Evolutionary conservation across 2,113 vertebrate species (phyloP).

Genomic region (Rhinogobius similis): DNA sequence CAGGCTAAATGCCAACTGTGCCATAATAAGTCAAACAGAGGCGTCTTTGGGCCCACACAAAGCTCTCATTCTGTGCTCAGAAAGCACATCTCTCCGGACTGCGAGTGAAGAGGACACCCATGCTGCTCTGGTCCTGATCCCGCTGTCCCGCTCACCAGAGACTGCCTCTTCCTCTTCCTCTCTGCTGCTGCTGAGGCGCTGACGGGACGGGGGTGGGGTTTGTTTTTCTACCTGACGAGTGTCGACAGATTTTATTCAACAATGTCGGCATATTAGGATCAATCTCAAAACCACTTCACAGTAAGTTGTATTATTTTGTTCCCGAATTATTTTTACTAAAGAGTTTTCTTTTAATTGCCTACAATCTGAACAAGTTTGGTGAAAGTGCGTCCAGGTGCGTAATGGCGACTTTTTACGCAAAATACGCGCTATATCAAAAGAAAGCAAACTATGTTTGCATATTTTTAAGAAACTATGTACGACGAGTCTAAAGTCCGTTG

Average conservation of each 20-base stretch:
- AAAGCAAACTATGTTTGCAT: too few relatives aligned
- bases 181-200: not conserved
- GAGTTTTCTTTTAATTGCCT: too few relatives aligned
- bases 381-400: not conserved
- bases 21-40: conserved; percentile 25
- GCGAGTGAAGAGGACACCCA: not conserved
- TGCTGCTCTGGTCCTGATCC: not conserved
- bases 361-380: not conserved
- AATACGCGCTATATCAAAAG: not conserved
- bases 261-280: conserved; percentile 1
- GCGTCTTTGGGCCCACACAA: conserved; percentile 40
- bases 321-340: not conserved
- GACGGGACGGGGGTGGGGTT: not conserved
- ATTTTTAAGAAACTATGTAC: too few relatives aligned
- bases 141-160: not conserved
- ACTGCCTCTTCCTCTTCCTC: not conserved
- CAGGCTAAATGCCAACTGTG: conserved; percentile 19
- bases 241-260: conserved; percentile 2
- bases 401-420: conserved; percentile 1
- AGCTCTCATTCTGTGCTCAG: conserved; percentile 30
- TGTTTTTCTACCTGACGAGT: conserved; percentile 8
- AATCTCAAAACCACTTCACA: not conserved
- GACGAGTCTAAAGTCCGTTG: conserved; percentile 14
- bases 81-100: not conserved
- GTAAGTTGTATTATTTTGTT: not conserved